A percentile compares a stretch with the other conserved stretches of the same genome.
Evolutionary conservation across 2,113 vertebrate genomes (phyloP).

Genomic region (Eptesicus fuscus): DNA sequence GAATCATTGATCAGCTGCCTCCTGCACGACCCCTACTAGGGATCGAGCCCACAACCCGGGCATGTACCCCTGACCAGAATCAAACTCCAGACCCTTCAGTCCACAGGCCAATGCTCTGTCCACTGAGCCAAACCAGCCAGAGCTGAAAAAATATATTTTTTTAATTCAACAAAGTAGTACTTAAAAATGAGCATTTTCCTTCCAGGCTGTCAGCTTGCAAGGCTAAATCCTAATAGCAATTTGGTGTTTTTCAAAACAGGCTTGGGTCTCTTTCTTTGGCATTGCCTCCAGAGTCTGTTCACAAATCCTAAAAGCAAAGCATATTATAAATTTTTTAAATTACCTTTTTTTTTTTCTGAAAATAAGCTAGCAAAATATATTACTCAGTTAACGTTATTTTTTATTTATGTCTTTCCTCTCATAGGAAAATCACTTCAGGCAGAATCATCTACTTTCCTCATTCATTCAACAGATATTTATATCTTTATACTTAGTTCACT

Average conservation of each 20-base stretch:
- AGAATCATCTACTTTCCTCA: neutral
- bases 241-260: neutral
- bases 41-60: too few relatives aligned
- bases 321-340: neutral
- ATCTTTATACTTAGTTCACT: neutral
- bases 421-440: neutral
- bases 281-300: neutral
- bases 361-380: constrained; percentile 4
- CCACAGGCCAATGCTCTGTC: neutral
- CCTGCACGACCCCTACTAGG: neutral
- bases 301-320: neutral
- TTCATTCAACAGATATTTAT: neutral
- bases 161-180: neutral
- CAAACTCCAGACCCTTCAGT: neutral
- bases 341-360: neutral
- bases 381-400: neutral
- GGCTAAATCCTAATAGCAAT: neutral
- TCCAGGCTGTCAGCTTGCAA: neutral
- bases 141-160: neutral
- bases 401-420: neutral
- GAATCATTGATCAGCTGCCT: neutral
- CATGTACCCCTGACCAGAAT: neutral
- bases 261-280: neutral
- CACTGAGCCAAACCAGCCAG: neutral
- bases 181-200: neutral